Conservation (phyloP, 64 coral and sea anemone species). For the Actinia tenebrosa region DNA sequence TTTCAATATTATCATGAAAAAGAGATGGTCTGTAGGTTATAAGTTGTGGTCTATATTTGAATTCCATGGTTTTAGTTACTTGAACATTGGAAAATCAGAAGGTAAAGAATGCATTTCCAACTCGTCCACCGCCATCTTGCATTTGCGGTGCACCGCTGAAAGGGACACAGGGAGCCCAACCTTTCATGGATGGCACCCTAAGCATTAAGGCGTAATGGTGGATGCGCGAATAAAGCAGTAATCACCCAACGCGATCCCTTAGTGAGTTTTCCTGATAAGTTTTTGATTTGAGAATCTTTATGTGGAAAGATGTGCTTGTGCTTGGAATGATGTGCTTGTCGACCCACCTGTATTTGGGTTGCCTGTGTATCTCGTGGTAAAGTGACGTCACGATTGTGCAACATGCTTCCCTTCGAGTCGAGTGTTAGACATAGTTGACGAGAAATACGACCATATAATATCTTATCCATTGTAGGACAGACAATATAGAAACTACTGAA, state of each 20-base stretch:
- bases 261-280: too few species aligned
- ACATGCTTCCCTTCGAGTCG: conserved; percentile 1
- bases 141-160: background rate
- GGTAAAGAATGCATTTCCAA: background rate
- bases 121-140: background rate
- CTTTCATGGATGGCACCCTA: too few species aligned
- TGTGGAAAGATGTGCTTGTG: too few species aligned
- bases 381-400: conserved; percentile 30
- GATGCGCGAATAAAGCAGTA: too few species aligned
- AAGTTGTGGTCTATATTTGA: background rate
- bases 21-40: background rate
- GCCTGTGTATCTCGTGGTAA: background rate
- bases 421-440: too few species aligned
- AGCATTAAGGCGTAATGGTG: too few species aligned
- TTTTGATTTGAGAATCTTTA: too few species aligned
- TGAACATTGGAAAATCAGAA: background rate
- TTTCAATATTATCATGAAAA: background rate
- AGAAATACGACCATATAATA: too few species aligned
- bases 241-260: too few species aligned
- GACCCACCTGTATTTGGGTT: background rate
- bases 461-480: background rate
- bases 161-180: background rate
- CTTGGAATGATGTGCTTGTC: too few species aligned
- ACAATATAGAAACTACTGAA: background rate
- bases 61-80: background rate